Base-by-base conservation (phyloP, 2,888 invertebrate genomes). In the Dichetophora obliterata region DNA sequence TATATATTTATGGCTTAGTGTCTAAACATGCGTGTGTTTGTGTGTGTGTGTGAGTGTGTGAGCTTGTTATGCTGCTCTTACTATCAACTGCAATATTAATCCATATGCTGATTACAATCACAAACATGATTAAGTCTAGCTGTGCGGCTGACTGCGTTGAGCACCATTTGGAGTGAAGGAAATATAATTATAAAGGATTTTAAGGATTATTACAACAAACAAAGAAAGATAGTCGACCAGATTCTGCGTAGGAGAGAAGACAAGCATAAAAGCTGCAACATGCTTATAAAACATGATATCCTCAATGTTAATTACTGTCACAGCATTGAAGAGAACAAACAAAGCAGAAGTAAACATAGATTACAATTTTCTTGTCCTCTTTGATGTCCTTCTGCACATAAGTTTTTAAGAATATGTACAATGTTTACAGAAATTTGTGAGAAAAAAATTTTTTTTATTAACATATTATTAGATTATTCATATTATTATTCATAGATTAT, bases 21-120 rank as follows among this genome's bases (percentile, higher is more conserved):
- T 2, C 50, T 27, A 0, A 66, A 48, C 4, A 48, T 43, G 43
- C 14, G 11, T 43, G 14, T 43, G 43, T 43, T 11, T 43, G 43
- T 43, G 14, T 37, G 4, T 37, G 37, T 63, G 31, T 31, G 24
- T 61, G 61, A 19, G 61, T 61, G 11, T 61, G 27, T 63, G 16
- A 11, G 37, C 63, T 14, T 63, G 22, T 27, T 27, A 59, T 66
- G 50, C 9, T 52, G 52, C 70, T 19, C 19, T 11, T 70, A 54
- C 34, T 70, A 70, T 70, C 43, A 43, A 34, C 70, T 52, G 52
- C 61, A 59, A 43, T 43, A 50, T 73, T 73, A 73, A 73, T 73
- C 72, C 72, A 31, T 50, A 61, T 73, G 72, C 48, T 61, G 72
- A 73, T 73, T 73, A 73, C 72, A 63, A 73, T 61, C 66, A 16